These are phyloP conservation scores for Nerophis lumbriciformis DNA, from an alignment of 2,113 vertebrate species.

Conservation along the genomic window DNA sequence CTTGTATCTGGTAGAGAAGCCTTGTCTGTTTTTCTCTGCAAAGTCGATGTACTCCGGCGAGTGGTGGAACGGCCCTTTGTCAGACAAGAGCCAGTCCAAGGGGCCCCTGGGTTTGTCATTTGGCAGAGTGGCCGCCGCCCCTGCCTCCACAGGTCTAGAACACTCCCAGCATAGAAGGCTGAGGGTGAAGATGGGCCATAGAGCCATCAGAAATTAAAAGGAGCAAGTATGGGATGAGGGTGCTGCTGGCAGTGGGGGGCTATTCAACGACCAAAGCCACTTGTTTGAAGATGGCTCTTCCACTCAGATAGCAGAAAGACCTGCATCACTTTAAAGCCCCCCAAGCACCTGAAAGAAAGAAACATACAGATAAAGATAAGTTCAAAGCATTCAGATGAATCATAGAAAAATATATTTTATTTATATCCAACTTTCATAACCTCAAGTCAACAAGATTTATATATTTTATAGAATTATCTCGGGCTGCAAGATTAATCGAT, in stretches of 20 bases:
- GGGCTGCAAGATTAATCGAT: too few relatives aligned
- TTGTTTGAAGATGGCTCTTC: conserved; percentile 85
- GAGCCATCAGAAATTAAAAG: conserved; percentile 94
- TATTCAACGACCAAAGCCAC: conserved; percentile 67
- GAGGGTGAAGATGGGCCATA: conserved; percentile 93
- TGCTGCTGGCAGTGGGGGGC: conserved; percentile 61
- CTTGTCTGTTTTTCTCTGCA: conserved; percentile 94
- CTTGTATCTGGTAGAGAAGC: conserved; percentile 98
- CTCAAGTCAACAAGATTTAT: background rate
- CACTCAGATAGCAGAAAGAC: conserved; percentile 78
- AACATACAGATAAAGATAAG: conserved; percentile 6
- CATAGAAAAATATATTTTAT: background rate
- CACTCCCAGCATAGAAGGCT: conserved; percentile 94
- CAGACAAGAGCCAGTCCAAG: conserved; percentile 97
- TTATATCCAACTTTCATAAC: background rate
- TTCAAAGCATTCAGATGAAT: background rate
- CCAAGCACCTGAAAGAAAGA: conserved; percentile 72
- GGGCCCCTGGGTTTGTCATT: conserved; percentile 90
- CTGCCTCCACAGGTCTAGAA: conserved; percentile 36
- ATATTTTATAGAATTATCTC: too few relatives aligned
- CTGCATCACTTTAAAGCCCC: conserved; percentile 87
- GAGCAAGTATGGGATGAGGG: conserved; percentile 42
- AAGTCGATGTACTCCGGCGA: conserved; percentile 97
- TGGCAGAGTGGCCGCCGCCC: conserved; percentile 73
- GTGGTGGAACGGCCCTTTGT: conserved; percentile 97